Percentiles rank a stretch among this genome's conserved stretches.
These are phyloP conservation scores for Achroia grisella DNA, from an alignment of 1,140 invertebrate species.

Conservation along the genomic window DNA sequence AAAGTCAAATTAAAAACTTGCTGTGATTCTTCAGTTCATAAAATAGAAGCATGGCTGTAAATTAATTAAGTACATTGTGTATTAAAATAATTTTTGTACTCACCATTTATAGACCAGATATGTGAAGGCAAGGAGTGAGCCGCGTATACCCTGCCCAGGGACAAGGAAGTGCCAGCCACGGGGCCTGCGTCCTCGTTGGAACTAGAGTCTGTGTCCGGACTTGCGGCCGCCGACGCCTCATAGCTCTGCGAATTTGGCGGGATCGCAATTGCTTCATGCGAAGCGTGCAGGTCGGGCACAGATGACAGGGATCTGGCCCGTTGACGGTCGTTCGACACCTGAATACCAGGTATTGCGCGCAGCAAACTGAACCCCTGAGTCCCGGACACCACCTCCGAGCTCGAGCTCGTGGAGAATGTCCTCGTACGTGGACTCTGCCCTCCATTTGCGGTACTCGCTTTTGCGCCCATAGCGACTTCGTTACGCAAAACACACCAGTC, in stretches of 20 bases:
- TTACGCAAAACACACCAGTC: constrained; percentile 62
- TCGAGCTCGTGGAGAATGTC: constrained; percentile 85
- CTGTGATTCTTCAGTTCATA: too few relatives aligned
- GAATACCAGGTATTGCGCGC: constrained; percentile 81
- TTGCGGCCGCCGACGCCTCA: constrained; percentile 75
- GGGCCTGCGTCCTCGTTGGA: constrained; percentile 72
- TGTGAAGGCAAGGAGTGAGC: constrained; percentile 92
- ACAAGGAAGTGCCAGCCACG: constrained; percentile 68
- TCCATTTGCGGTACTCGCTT: constrained; percentile 85
- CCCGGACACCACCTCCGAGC: constrained; percentile 78
- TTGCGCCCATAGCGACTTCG: constrained; percentile 82
- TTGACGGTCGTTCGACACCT: constrained; percentile 83
- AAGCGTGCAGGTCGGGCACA: constrained; percentile 83
- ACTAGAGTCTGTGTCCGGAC: constrained; percentile 77
- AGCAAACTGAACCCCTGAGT: constrained; percentile 82
- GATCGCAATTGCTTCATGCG: constrained; percentile 75
- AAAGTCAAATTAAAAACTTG: too few relatives aligned
- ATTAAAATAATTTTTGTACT: too few relatives aligned
- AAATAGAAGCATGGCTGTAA: too few relatives aligned
- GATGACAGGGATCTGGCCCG: constrained; percentile 87
- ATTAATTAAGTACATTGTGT: too few relatives aligned
- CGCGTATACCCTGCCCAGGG: constrained; percentile 86
- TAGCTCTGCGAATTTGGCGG: constrained; percentile 72
- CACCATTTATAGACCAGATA: constrained; percentile 93
- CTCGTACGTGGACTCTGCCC: constrained; percentile 81